Evolutionary conservation across 2,888 invertebrate species (phyloP).

Genomic region (Temnothorax unifasciatus): DNA sequence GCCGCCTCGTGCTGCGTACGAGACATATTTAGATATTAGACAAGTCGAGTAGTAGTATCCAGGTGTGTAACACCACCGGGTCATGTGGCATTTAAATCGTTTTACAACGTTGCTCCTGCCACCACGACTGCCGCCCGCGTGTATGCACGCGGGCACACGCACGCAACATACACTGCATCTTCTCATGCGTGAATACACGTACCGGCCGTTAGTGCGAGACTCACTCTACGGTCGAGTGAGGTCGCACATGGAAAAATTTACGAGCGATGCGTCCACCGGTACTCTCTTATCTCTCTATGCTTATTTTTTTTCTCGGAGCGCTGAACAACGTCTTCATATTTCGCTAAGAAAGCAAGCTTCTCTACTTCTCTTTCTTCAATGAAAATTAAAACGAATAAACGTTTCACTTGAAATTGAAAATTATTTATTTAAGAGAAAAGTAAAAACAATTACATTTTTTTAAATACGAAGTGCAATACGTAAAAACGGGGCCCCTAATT

Average conservation of each 20-base stretch:
- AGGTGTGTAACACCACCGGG: slow-evolving; percentile 69
- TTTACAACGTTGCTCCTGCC: slow-evolving; percentile 69
- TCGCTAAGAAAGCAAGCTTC: background rate
- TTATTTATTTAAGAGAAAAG: background rate
- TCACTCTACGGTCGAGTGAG: slow-evolving; percentile 42
- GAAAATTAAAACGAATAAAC: background rate
- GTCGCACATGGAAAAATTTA: slow-evolving; percentile 43
- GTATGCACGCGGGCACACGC: slow-evolving; percentile 54
- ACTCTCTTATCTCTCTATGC: slow-evolving; percentile 42
- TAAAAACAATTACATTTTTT: background rate
- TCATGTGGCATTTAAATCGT: slow-evolving; percentile 75
- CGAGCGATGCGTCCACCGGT: slow-evolving; percentile 66
- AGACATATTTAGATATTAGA: slow-evolving; percentile 55
- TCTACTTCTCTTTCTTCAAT: background rate
- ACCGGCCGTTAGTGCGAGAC: background rate
- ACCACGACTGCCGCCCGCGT: slow-evolving; percentile 57
- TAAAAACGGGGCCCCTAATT: background rate
- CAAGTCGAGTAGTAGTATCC: slow-evolving; percentile 63
- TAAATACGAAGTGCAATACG: background rate
- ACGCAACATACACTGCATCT: slow-evolving; percentile 21
- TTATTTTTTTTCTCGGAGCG: slow-evolving; percentile 1
- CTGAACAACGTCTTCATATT: slow-evolving; percentile 5
- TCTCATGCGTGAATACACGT: slow-evolving; percentile 47
- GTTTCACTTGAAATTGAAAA: background rate
- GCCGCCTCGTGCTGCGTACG: slow-evolving; percentile 58